Evolutionary conservation across 2,113 vertebrate genomes (phyloP).

Genomic region (Coreoperca whiteheadi): DNA sequence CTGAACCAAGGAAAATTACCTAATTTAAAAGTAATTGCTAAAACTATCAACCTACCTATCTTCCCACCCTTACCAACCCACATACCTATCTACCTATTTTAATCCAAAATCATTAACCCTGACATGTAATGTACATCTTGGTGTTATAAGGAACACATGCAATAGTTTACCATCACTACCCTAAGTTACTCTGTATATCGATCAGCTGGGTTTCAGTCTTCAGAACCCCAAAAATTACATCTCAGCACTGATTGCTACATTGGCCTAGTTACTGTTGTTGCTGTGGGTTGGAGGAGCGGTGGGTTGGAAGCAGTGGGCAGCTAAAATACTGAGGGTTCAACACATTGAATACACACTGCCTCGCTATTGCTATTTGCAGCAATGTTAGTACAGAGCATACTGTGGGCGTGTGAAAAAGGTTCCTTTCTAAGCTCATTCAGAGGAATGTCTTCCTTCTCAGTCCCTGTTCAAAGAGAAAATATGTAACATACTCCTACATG

Average conservation of each 20-base stretch:
- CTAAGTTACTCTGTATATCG: neutral
- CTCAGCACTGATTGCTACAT: constrained; percentile 40
- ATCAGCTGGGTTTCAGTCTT: constrained; percentile 21
- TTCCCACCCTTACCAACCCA: neutral
- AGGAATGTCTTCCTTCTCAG: constrained; percentile 63
- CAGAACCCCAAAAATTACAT: neutral
- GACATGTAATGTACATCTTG: neutral
- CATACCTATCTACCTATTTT: neutral
- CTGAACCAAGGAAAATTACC: neutral
- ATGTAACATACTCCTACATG: constrained; percentile 74
- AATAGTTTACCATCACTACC: neutral
- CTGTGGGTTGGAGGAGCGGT: constrained; percentile 69
- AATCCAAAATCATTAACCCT: neutral
- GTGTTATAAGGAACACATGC: neutral
- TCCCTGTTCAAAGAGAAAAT: constrained; percentile 66
- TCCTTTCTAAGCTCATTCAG: constrained; percentile 74
- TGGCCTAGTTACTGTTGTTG: constrained; percentile 61
- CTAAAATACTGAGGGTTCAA: constrained; percentile 71
- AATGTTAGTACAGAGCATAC: constrained; percentile 60
- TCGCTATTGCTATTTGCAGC: constrained; percentile 78
- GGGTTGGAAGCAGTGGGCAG: constrained; percentile 77
- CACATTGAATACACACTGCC: constrained; percentile 68
- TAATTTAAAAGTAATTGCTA: neutral
- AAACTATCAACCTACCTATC: neutral
- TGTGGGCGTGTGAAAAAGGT: constrained; percentile 73